Base-by-base conservation (phyloP, 1,140 invertebrate genomes). In the Zaprionus lachaisei region DNA sequence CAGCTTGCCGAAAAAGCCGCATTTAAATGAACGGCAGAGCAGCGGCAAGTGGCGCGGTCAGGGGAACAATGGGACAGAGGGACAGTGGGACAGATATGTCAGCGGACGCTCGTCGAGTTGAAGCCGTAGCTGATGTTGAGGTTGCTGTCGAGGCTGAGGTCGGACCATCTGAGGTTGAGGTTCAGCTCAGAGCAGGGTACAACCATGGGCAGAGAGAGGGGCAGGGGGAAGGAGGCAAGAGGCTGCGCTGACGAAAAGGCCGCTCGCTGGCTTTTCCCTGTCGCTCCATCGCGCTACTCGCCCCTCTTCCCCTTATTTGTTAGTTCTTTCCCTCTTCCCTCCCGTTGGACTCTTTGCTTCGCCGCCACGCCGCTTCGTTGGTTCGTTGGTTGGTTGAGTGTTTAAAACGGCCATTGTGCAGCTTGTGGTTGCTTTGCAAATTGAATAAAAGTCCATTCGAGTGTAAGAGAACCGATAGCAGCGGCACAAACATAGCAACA, bases 401-500 rank as follows among this genome's bases (percentile, higher is more conserved):
- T 90, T 90, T 89, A 90, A 90, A 89, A 89, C 81, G 85, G 85
- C 85, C 85, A 89, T 89, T 89, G 85, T 89, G 81, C 85, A 89
- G 85, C 85, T 89, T 89, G 85, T 85, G 85, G 85, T 90, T 89
- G 85, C 85, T 90, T 89, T 89, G 85, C 85, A 89, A 89, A 89
- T 89, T 89, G 85, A 89, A 89, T 89, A 90, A 90, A 91, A 92
- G 90, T 91, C 82, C 89, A 92, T 80, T 91, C 83, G 83, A 92
- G 89, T 92, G 89, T 91, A 89, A 91, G 81, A 67, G 80, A 91
- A 83, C 81, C 89, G 89, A 91, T 91, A 91, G 89, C 90, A 78
- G 67, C 26, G 51, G 56, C 74, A 72, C 74, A 72, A 51, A 26
- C 38, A 71, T 67, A 70, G 4, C 44, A 26, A 26, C 70, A 69